Evolutionary conservation across 2,888 invertebrate genomes (phyloP), one percentile per base, ranked within the genome.

Genomic region (Drosophila atroscutellata): DNA sequence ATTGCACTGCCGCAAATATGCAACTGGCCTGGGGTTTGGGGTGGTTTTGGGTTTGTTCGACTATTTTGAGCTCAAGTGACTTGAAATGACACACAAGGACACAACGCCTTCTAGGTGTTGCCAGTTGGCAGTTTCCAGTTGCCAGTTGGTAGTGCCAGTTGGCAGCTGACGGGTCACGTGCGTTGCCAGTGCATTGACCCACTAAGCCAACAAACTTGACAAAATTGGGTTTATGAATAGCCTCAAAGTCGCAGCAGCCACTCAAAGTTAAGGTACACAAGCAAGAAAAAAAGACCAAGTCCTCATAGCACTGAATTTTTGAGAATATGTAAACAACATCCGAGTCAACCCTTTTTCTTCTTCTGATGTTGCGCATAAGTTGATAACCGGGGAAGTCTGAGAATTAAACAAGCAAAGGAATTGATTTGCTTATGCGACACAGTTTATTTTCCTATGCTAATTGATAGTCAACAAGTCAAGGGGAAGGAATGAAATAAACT

Each of bases 61-160:
- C 81, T 83, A 85, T 84, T 84, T 83, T 75, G 68, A 84, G 78
- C 76, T 73, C 81, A 88, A 84, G 85, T 84, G 75, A 85, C 89
- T 85, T 81, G 85, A 89, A 87, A 81, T 77, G 82, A 84, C 85
- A 73, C 63, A 75, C 87, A 89, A 89, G 87, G 89, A 85, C 85
- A 80, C 54, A 54, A 55, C 61, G 55, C 50, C 52, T 69, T 32
- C 65, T 72, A 71, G 68, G 81, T 83, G 84, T 57, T 80, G 72
- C 72, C 63, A 54, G 56, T 58, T 69, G 66, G 32, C 32, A 32
- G 32, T 32, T 32, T 32, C 49, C 72, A 66, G 65, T 63, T 75
- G 71, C 54, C 65, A 60, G 42, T 45, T 42, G 11, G 47, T 69
- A 67, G 65, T 75, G 69, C 55, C 65, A 58, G 56, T 63, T 65